A percentile compares a stretch with the other conserved stretches of the same genome.
Conservation (phyloP, 2,113 vertebrate species). For the Percina caprodes region DNA sequence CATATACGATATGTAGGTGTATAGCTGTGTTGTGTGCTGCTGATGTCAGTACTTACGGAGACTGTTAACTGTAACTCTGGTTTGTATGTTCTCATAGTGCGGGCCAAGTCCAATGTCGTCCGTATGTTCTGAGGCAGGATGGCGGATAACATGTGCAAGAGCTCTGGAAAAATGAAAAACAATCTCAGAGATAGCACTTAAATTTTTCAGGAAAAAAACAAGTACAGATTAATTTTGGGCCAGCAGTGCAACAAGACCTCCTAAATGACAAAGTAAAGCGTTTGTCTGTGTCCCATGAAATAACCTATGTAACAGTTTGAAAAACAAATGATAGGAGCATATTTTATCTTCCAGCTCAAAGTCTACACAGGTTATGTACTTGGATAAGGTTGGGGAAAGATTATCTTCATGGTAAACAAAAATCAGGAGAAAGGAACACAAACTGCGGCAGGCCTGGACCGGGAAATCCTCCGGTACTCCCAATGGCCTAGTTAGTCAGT, state of each 20-base stretch:
- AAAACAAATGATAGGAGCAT: not conserved
- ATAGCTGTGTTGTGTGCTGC: slow-evolving; percentile 1
- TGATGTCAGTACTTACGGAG: slow-evolving; percentile 88
- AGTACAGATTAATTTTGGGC: not conserved
- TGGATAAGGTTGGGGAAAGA: not conserved
- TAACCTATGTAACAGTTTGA: not conserved
- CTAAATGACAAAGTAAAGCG: not conserved
- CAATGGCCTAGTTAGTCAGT: too few species aligned
- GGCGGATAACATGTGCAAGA: slow-evolving; percentile 95
- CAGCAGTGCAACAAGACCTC: not conserved
- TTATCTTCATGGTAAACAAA: not conserved
- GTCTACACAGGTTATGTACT: not conserved
- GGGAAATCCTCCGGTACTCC: too few species aligned
- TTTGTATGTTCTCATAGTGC: slow-evolving; percentile 94
- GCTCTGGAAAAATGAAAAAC: slow-evolving; percentile 85
- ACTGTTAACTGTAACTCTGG: slow-evolving; percentile 88
- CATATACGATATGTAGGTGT: not conserved
- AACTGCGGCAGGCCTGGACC: not conserved
- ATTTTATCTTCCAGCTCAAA: not conserved
- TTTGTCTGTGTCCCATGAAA: not conserved
- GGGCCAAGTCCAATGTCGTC: slow-evolving; percentile 91
- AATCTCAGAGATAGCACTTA: slow-evolving; percentile 23
- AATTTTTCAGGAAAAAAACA: not conserved
- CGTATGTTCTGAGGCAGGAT: slow-evolving; percentile 89
- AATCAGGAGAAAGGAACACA: not conserved